These are phyloP conservation scores for Zapornia atra DNA, from an alignment of 2,113 vertebrate species.

Conservation along the genomic window DNA sequence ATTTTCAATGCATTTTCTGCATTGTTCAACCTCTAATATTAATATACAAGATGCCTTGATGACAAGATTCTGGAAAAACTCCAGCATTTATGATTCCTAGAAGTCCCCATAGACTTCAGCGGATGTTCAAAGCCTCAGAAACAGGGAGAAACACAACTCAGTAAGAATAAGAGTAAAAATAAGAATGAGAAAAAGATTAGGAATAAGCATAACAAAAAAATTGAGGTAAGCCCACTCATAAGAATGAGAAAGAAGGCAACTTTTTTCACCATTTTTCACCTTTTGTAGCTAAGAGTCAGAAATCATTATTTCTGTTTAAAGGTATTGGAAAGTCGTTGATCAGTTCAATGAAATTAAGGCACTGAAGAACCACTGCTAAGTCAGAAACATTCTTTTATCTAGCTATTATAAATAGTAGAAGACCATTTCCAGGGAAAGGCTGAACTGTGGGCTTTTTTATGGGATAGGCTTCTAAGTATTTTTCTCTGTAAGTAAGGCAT, in stretches of 20 bases:
- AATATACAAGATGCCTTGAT: neutral
- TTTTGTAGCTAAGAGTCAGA: neutral
- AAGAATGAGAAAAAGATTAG: neutral
- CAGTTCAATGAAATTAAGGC: neutral
- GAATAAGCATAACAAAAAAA: neutral
- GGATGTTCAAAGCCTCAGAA: neutral
- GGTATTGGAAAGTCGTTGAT: conserved; percentile 4
- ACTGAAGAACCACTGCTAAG: neutral
- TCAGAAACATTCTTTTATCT: conserved; percentile 27
- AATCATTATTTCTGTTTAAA: neutral
- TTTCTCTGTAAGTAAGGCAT: conserved; percentile 37
- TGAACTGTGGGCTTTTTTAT: neutral
- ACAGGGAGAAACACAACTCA: neutral
- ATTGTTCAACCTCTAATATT: neutral
- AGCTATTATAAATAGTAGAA: neutral
- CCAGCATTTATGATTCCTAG: neutral
- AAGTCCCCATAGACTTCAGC: neutral
- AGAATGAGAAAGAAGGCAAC: neutral
- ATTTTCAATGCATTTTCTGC: neutral
- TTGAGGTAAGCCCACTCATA: neutral
- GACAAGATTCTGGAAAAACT: neutral
- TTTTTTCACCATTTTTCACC: neutral
- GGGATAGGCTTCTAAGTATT: neutral
- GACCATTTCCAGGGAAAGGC: neutral
- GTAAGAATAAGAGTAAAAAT: neutral